Base-by-base conservation (phyloP, 2,888 invertebrate genomes). In the Phorcus lineatus region DNA sequence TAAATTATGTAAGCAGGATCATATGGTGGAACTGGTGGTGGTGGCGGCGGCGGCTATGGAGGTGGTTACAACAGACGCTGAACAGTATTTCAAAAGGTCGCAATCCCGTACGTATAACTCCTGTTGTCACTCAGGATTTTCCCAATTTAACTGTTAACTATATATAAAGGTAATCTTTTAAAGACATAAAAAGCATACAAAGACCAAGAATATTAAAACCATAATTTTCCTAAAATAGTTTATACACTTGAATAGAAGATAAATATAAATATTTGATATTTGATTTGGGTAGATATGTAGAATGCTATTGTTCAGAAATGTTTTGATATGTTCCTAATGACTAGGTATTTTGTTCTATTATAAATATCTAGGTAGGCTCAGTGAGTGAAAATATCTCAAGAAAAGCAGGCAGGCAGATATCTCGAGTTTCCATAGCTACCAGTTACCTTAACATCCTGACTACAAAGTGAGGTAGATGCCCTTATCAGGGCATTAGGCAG, bases 11-110 rank as follows among this genome's bases (percentile, higher is more conserved):
- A 47, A 47, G 47, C 47, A 47, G 47, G 47, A 11, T 47, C 47
- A 47, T 47, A 47, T 4, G 47, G n/a, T 70, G 84, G 83, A 16
- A 24, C n/a, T n/a, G n/a, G 80, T 24, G 83, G 81, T 24, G 84
- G 84, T 9, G 79, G 82, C 16, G 81, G 79, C 36, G 74, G 81
- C 11, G 74, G 78, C 31, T 70, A 79, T 40, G 82, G 82, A 90
- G 94, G 95, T 82, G 95, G 96, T 91, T 95, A 96, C 87, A 95
- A 97, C 93, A 96, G 96, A 13, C 76, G 76, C 24, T 76, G 76
- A 76, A 31, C 40, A 70, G 31, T 70, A 70, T 70, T 70, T 70
- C 28, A 36, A n/a, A 19, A 36, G 11, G 31, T 31, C 19, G 36
- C 24, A 36, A 36, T 70, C 36, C 70, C 36, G 70, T 40, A 70